phyloP scores from a whole-genome alignment of 2,888 invertebrate genomes.

The Kryphioiulus occultus region DNA sequence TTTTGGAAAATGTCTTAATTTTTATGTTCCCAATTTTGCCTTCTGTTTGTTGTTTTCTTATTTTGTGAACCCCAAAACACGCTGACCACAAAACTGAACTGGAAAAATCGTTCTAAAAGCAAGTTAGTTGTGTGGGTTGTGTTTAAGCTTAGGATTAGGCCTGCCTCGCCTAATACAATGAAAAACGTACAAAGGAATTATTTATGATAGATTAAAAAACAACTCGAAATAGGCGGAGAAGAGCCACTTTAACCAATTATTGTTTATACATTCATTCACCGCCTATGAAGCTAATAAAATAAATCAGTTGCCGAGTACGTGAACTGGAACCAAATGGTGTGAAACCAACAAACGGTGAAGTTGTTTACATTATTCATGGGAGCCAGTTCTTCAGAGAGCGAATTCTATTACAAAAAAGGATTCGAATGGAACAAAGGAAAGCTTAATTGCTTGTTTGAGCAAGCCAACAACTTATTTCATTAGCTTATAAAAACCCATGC shows the following conservation, averaged over 20 bases:
- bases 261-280: not conserved
- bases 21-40: too few relatives aligned
- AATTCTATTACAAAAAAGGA: not conserved
- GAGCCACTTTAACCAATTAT: not conserved
- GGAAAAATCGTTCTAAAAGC: too few relatives aligned
- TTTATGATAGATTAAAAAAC: not conserved
- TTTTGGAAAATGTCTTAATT: too few relatives aligned
- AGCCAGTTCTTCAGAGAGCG: not conserved
- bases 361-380: not conserved
- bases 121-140: too few relatives aligned
- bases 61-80: too few relatives aligned
- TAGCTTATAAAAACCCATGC: not conserved
- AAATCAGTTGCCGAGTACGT: not conserved
- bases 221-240: not conserved
- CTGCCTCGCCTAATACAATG: not conserved
- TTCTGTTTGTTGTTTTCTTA: too few relatives aligned
- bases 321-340: not conserved
- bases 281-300: constrained; percentile 5
- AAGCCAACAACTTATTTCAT: not conserved
- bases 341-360: not conserved
- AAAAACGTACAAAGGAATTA: not conserved
- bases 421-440: not conserved
- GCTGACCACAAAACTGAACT: too few relatives aligned
- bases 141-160: not conserved
- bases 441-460: not conserved